phyloP scores from a whole-genome alignment of 1,140 invertebrate genomes.

The Drosophila littoralis region DNA sequence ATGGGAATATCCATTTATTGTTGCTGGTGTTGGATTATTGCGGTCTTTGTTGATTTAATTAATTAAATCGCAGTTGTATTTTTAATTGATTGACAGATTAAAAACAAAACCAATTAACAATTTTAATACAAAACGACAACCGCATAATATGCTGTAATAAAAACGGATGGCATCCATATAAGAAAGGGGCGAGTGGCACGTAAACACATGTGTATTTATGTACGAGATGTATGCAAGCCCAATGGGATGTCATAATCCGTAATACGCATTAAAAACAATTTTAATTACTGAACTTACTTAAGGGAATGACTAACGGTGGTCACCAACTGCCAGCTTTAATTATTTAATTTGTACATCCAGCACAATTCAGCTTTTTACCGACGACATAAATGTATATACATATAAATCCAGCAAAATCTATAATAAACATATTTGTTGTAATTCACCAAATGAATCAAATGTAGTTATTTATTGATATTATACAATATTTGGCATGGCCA shows the following conservation, averaged over 20 bases:
- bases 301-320: constrained; percentile 42
- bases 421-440: too few species aligned
- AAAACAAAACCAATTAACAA: constrained; percentile 84
- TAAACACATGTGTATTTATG: constrained; percentile 17
- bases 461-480: not conserved
- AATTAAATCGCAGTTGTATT: constrained; percentile 84
- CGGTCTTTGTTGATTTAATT: constrained; percentile 82
- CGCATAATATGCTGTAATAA: constrained; percentile 81
- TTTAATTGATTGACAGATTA: constrained; percentile 84
- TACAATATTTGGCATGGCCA: too few species aligned
- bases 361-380: too few species aligned
- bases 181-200: constrained; percentile 9
- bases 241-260: constrained; percentile 77
- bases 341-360: constrained; percentile 2
- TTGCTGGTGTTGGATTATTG: constrained; percentile 75
- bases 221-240: constrained; percentile 7
- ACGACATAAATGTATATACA: too few species aligned
- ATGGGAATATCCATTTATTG: constrained; percentile 62
- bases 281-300: constrained; percentile 77
- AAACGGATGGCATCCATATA: constrained; percentile 27
- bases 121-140: constrained; percentile 78
- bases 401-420: too few species aligned
- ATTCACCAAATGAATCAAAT: too few species aligned
- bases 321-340: constrained; percentile 18
- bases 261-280: constrained; percentile 76